phyloP scores from a whole-genome alignment of 1,140 invertebrate genomes.

The Tetramorium alpestre region DNA sequence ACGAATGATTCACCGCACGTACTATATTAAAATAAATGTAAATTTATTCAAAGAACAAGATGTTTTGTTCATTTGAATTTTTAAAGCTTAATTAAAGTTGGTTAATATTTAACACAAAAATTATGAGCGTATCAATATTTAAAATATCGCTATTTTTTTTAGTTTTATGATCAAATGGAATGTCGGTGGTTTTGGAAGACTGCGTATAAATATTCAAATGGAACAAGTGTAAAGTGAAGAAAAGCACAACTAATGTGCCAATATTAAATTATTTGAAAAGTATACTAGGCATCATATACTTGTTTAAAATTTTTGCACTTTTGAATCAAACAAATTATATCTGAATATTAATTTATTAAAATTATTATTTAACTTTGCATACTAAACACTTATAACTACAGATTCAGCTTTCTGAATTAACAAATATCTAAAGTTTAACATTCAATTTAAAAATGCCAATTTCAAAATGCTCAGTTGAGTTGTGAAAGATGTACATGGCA shows the following conservation, averaged over 20 bases:
- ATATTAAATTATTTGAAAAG: conserved; percentile 22
- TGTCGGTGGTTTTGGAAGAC: conserved; percentile 17
- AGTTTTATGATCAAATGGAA: not conserved
- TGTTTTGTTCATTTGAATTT: not conserved
- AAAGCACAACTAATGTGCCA: conserved; percentile 43
- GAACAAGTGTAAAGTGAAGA: conserved; percentile 41
- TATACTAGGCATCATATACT: not conserved
- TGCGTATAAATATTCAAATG: conserved; percentile 22
- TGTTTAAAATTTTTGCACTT: conserved; percentile 6
- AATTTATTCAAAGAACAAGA: not conserved
- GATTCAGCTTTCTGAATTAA: not conserved
- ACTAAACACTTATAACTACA: not conserved
- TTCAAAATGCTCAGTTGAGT: not conserved
- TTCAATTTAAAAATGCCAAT: not conserved
- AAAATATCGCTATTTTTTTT: not conserved
- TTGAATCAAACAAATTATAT: not conserved
- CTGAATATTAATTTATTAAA: not conserved
- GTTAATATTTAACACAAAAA: not conserved
- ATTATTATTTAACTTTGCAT: not conserved
- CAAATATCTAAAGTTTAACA: not conserved
- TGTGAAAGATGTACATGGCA: conserved; percentile 1
- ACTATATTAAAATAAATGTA: not conserved
- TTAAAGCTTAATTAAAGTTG: not conserved
- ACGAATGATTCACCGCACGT: not conserved
- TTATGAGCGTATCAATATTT: not conserved